Evolutionary conservation across 53 echinoderm and acorn worm genomes (phyloP).

Genomic region (Holothuria leucospilota): DNA sequence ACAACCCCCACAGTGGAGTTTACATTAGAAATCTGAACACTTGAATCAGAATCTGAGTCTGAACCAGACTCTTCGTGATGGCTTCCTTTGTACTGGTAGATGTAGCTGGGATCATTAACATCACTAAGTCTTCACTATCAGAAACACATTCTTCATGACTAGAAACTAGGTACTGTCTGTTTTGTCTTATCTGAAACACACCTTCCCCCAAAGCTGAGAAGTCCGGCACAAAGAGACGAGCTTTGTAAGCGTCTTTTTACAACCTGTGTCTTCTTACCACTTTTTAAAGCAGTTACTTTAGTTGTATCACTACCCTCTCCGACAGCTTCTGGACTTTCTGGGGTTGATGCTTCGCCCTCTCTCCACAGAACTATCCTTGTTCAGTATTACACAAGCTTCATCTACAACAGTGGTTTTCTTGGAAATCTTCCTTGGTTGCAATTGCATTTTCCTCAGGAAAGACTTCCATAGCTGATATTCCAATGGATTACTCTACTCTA

Average conservation of each 20-base stretch:
- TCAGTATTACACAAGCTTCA: not conserved
- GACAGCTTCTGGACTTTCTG: too few species aligned
- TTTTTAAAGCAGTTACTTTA: too few species aligned
- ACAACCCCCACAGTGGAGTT: not conserved
- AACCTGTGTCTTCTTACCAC: too few species aligned
- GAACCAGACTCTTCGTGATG: too few species aligned
- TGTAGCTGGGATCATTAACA: not conserved
- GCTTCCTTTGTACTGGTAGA: too few species aligned
- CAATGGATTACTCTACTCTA: not conserved
- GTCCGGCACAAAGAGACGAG: too few species aligned
- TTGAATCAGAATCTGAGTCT: not conserved
- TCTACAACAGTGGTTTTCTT: not conserved
- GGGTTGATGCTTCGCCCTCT: not conserved
- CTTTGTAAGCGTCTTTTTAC: too few species aligned
- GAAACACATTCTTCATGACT: too few species aligned
- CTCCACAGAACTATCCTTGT: not conserved
- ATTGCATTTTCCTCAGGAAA: not conserved
- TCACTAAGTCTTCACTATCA: not conserved
- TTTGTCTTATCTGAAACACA: too few species aligned
- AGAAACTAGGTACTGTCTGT: too few species aligned
- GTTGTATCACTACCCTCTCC: too few species aligned
- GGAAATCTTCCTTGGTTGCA: not conserved
- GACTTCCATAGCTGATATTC: not conserved
- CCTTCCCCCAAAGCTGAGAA: too few species aligned
- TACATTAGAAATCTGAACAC: conserved; percentile 2